These are phyloP conservation scores for Hemiprocne comata DNA, from an alignment of 2,113 vertebrate genomes.

Conservation along the genomic window DNA sequence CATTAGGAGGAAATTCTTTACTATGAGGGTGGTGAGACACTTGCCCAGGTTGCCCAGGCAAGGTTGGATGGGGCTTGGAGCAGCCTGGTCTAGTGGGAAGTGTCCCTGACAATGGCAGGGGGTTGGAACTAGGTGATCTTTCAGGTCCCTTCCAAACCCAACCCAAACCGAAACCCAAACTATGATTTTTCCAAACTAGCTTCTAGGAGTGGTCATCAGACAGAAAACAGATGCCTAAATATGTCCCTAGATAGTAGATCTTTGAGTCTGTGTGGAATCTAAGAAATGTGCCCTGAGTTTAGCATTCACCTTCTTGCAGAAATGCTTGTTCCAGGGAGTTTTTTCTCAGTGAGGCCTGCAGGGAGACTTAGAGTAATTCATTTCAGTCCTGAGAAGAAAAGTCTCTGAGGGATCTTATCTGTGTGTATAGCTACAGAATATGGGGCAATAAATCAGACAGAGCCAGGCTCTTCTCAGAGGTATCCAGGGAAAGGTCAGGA, in stretches of 20 bases:
- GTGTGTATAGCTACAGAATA: not conserved
- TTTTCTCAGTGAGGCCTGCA: not conserved
- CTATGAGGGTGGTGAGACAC: too few relatives aligned
- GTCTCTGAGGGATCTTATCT: not conserved
- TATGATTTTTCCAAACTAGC: not conserved
- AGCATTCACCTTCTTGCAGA: not conserved
- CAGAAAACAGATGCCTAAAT: not conserved
- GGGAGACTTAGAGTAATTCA: not conserved
- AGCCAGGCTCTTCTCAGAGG: not conserved
- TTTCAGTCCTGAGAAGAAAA: not conserved
- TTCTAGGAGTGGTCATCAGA: not conserved
- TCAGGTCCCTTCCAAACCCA: too few relatives aligned
- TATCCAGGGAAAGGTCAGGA: not conserved
- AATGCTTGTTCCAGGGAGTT: not conserved
- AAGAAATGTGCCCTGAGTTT: not conserved
- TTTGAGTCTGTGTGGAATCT: not conserved
- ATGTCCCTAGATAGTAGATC: not conserved
- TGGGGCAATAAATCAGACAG: not conserved
- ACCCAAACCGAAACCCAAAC: too few relatives aligned
- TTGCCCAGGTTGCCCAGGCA: too few relatives aligned
- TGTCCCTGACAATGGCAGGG: too few relatives aligned
- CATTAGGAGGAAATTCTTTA: too few relatives aligned
- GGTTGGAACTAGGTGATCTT: too few relatives aligned
- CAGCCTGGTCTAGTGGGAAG: too few relatives aligned
- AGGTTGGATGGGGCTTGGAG: too few relatives aligned